A percentile compares a stretch with the other conserved stretches of the same genome.
Evolutionary conservation across 2,888 invertebrate species (phyloP).

Genomic region (Perizoma affinitatum): DNA sequence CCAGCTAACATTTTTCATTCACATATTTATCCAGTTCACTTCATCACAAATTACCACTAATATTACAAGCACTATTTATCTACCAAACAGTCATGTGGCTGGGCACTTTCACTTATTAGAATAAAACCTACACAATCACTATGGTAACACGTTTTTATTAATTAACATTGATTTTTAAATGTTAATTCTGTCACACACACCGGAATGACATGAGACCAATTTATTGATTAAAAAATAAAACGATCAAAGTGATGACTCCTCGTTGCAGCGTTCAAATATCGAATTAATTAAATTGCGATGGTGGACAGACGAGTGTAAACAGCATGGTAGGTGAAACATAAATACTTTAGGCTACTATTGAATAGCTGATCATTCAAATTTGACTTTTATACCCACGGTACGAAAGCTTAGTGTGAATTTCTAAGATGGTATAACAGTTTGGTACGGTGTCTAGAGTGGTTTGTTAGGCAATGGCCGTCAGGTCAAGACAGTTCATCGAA

Average conservation of each 20-base stretch:
- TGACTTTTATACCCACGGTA: slow-evolving; percentile 51
- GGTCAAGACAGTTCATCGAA: slow-evolving; percentile 72
- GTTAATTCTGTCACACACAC: slow-evolving; percentile 39
- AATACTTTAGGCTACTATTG: slow-evolving; percentile 48
- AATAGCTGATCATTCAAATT: slow-evolving; percentile 42
- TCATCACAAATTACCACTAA: slow-evolving; percentile 40
- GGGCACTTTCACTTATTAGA: slow-evolving; percentile 37
- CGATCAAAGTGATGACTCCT: slow-evolving; percentile 58
- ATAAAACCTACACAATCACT: slow-evolving; percentile 9
- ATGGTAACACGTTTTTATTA: not conserved
- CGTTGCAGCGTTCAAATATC: slow-evolving; percentile 72
- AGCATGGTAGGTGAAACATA: slow-evolving; percentile 66
- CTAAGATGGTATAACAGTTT: slow-evolving; percentile 44
- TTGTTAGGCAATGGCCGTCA: slow-evolving; percentile 79
- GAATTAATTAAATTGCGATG: slow-evolving; percentile 78
- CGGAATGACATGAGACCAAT: slow-evolving; percentile 37
- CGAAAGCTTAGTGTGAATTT: slow-evolving; percentile 45
- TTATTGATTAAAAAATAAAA: slow-evolving; percentile 42
- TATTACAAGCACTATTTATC: slow-evolving; percentile 27
- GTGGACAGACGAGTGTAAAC: slow-evolving; percentile 72
- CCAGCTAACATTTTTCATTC: slow-evolving; percentile 75
- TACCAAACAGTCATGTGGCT: slow-evolving; percentile 30
- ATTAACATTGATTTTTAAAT: not conserved
- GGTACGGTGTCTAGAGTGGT: slow-evolving; percentile 70
- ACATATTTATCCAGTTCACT: slow-evolving; percentile 56